A percentile compares a stretch with the other conserved stretches of the same genome.
Evolutionary conservation across 1,140 invertebrate genomes (phyloP).

Genomic region (Mylabris phalerata): DNA sequence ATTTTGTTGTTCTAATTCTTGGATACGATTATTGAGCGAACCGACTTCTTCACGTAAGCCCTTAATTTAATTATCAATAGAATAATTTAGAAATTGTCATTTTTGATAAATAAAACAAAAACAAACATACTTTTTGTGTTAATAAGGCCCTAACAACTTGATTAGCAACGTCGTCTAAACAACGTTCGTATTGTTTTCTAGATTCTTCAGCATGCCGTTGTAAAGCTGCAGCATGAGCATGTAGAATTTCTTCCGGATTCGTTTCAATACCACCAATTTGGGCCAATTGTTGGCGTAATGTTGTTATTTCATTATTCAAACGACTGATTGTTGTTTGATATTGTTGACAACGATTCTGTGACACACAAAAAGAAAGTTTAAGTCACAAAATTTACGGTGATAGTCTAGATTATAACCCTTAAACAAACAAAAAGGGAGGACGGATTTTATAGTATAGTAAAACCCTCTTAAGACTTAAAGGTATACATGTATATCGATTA

Average conservation of each 20-base stretch:
- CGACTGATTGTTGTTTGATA: constrained; percentile 64
- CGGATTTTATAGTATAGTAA: no score
- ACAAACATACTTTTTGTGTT: constrained; percentile 64
- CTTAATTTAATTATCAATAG: constrained; percentile 39
- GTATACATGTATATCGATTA: no score
- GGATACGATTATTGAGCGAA: constrained; percentile 53
- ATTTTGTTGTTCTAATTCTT: constrained; percentile 63
- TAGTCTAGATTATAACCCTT: no score
- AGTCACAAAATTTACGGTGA: no score
- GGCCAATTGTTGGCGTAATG: constrained; percentile 58
- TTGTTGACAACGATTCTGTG: constrained; percentile 64
- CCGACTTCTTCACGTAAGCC: constrained; percentile 61
- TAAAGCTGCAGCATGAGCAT: constrained; percentile 43
- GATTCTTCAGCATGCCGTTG: constrained; percentile 52
- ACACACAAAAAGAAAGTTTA: constrained; percentile 24
- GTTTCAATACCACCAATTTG: constrained; percentile 50
- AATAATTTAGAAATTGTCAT: neutral
- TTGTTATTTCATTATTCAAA: constrained; percentile 67
- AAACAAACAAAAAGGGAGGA: no score
- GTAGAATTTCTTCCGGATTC: constrained; percentile 48
- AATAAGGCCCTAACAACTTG: constrained; percentile 74
- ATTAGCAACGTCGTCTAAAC: constrained; percentile 70
- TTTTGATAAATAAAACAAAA: neutral
- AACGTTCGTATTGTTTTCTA: constrained; percentile 67
- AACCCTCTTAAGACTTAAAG: no score